Evolutionary conservation across 2,888 invertebrate species (phyloP).

Genomic region (Amblyjoppa fuscipennis): DNA sequence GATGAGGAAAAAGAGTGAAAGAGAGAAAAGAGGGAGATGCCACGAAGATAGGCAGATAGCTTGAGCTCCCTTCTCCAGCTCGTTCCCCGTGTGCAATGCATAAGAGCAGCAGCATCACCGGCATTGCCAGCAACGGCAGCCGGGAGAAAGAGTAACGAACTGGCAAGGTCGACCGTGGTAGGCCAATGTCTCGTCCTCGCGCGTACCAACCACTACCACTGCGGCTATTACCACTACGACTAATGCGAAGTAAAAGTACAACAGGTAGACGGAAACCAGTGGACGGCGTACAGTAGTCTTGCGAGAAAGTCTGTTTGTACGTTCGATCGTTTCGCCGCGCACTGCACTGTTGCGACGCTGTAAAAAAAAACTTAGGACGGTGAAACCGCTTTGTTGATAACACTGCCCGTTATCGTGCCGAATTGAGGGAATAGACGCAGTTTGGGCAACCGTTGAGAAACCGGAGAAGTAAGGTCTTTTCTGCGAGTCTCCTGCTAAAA

Average conservation of each 20-base stretch:
- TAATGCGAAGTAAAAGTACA: constrained; percentile 53
- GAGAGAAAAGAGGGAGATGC: constrained; percentile 65
- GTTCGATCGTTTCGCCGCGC: constrained; percentile 25
- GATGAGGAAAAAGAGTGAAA: constrained; percentile 53
- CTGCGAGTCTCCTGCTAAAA: not conserved
- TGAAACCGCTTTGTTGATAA: not conserved
- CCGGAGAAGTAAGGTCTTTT: not conserved
- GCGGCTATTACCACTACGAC: constrained; percentile 59
- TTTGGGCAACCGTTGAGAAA: not conserved
- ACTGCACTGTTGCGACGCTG: constrained; percentile 1
- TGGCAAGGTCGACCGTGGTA: constrained; percentile 84
- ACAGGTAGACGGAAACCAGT: constrained; percentile 54
- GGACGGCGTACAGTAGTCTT: constrained; percentile 32
- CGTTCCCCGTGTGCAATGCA: constrained; percentile 76
- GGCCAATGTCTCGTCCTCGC: constrained; percentile 84
- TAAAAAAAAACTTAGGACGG: not conserved
- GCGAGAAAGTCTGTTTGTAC: constrained; percentile 43
- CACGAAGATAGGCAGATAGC: constrained; percentile 71
- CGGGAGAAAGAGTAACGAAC: constrained; percentile 84
- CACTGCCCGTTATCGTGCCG: not conserved
- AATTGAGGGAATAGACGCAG: not conserved
- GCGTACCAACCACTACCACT: constrained; percentile 57
- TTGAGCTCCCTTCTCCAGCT: not conserved
- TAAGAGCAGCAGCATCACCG: constrained; percentile 74
- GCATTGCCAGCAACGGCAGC: constrained; percentile 62